phyloP scores from a whole-genome alignment of 2,888 invertebrate species.

The Priapulus caudatus region DNA sequence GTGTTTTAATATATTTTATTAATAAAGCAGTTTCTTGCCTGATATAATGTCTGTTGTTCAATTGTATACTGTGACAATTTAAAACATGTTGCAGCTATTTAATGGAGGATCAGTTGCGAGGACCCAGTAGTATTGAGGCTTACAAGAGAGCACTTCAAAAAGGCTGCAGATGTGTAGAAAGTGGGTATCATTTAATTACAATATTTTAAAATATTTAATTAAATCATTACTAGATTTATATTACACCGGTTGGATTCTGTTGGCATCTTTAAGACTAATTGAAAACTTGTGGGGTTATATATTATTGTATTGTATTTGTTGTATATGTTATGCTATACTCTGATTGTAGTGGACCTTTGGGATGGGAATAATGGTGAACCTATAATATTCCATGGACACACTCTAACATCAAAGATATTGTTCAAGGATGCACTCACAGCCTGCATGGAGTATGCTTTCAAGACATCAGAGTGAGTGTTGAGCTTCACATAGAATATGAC shows the following conservation, averaged over 20 bases:
- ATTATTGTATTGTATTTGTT: too few species aligned
- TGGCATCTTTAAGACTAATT: too few species aligned
- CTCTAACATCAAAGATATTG: conserved; percentile 41
- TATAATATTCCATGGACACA: conserved; percentile 47
- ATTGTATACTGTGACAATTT: too few species aligned
- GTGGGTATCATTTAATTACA: too few species aligned
- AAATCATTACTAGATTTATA: too few species aligned
- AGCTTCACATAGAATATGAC: conserved; percentile 33
- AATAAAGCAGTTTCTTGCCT: too few species aligned
- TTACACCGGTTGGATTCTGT: too few species aligned
- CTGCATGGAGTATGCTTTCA: conserved; percentile 42
- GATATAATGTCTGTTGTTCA: too few species aligned
- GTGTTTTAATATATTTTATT: too few species aligned
- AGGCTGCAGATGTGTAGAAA: conserved; percentile 49
- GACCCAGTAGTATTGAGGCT: conserved; percentile 49
- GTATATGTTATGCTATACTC: too few species aligned
- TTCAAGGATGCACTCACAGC: conserved; percentile 42
- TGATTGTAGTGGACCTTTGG: conserved; percentile 48
- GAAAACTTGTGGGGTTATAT: too few species aligned
- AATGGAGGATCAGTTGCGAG: conserved; percentile 47
- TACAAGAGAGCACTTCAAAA: conserved; percentile 46
- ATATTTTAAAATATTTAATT: too few species aligned
- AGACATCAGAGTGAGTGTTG: conserved; percentile 31
- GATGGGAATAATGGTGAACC: conserved; percentile 46
- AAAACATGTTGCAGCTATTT: conserved; percentile 44